Percentiles rank a stretch among this genome's conserved stretches.
Evolutionary conservation across 1,140 invertebrate species (phyloP).

Genomic region (Hypothenemus hampei): DNA sequence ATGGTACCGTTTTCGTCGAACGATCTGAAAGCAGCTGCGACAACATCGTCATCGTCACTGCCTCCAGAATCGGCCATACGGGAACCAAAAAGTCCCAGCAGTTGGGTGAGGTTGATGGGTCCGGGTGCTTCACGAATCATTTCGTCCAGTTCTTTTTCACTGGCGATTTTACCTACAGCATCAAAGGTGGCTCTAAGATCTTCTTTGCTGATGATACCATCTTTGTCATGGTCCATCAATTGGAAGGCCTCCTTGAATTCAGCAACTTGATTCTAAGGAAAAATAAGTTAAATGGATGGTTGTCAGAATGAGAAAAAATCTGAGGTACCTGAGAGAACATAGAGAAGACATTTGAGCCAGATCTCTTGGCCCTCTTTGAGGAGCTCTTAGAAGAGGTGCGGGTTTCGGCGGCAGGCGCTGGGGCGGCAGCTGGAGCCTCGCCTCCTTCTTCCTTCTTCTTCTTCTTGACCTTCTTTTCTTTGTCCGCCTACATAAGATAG

Average conservation of each 20-base stretch:
- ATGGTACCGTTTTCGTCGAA: constrained; percentile 90
- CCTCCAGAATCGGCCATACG: constrained; percentile 75
- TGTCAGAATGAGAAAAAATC: neutral
- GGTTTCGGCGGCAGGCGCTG: constrained; percentile 54
- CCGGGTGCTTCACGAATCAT: constrained; percentile 87
- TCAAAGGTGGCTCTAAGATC: constrained; percentile 95
- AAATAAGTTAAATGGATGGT: constrained; percentile 2
- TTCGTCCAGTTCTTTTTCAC: constrained; percentile 85
- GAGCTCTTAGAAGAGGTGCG: constrained; percentile 56
- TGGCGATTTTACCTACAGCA: constrained; percentile 83
- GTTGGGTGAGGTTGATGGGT: constrained; percentile 93
- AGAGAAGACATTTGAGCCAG: constrained; percentile 91
- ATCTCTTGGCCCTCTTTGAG: constrained; percentile 74
- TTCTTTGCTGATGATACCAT: constrained; percentile 88
- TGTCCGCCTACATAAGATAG: constrained; percentile 58
- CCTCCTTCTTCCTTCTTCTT: constrained; percentile 66
- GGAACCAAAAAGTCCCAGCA: constrained; percentile 86
- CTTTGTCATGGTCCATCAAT: constrained; percentile 98
- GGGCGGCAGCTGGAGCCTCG: constrained; percentile 54
- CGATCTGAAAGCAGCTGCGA: constrained; percentile 91
- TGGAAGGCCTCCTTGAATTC: constrained; percentile 98
- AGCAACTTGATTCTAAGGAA: constrained; percentile 79
- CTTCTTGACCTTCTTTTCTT: constrained; percentile 78
- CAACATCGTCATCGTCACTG: constrained; percentile 89
- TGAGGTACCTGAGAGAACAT: constrained; percentile 69